These are phyloP conservation scores for Aeoliscus strigatus DNA, from an alignment of 2,797 vertebrate genomes.

Conservation along the genomic window DNA sequence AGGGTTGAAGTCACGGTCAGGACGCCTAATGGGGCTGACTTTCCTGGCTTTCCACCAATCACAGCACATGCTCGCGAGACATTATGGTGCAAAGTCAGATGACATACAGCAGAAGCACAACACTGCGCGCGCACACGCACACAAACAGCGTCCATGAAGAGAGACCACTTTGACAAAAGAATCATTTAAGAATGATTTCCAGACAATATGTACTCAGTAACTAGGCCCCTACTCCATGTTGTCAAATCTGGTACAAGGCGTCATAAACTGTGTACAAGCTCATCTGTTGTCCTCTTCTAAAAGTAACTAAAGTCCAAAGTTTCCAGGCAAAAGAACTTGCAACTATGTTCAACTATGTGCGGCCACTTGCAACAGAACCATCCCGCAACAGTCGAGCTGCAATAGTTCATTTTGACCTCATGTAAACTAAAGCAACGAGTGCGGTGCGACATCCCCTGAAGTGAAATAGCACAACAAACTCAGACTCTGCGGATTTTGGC, in stretches of 20 bases:
- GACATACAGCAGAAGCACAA: slow-evolving; percentile 53
- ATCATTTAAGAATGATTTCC: slow-evolving; percentile 2
- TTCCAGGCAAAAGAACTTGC: too few relatives aligned
- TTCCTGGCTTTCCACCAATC: slow-evolving; percentile 56
- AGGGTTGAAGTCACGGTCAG: slow-evolving; percentile 74
- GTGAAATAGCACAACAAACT: too few relatives aligned
- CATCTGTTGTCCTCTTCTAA: too few relatives aligned
- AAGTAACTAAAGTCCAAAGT: too few relatives aligned
- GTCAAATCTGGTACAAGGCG: background rate
- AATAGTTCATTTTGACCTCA: too few relatives aligned
- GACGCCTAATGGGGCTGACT: slow-evolving; percentile 33
- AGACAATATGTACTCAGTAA: slow-evolving; percentile 4
- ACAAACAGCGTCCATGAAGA: slow-evolving; percentile 1
- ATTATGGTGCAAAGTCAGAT: slow-evolving; percentile 53
- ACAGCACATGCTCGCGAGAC: slow-evolving; percentile 46
- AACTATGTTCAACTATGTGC: too few relatives aligned
- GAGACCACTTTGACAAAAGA: slow-evolving; percentile 8
- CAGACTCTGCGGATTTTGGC: too few relatives aligned
- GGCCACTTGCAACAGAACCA: too few relatives aligned
- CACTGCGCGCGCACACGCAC: slow-evolving; percentile 14
- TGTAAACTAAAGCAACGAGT: too few relatives aligned
- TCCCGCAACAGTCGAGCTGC: too few relatives aligned
- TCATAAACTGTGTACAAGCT: slow-evolving; percentile 9
- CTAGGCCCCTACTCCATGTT: too few relatives aligned
- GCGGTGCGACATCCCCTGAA: too few relatives aligned